Evolutionary conservation across 35 echinoderm and acorn worm genomes (phyloP), one percentile per base, ranked within the genome.

Genomic region (Heliocidaris erythrogramma): DNA sequence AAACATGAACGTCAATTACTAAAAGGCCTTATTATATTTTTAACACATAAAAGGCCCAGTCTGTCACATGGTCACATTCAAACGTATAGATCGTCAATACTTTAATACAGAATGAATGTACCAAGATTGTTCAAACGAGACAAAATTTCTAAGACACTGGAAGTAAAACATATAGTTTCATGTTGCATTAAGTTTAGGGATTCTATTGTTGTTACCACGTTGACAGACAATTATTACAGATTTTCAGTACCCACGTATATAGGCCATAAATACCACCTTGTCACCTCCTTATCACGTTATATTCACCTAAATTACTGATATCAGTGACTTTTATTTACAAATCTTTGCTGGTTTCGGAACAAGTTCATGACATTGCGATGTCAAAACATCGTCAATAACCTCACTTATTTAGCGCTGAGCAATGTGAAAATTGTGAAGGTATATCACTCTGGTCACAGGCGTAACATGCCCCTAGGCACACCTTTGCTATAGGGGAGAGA

Each of bases 311-410:
- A 78, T 78, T 78, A 78, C 65, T 24, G 7, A 21, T 78, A 78
- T 78, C 65, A 78, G 65, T 78, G 65, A 78, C 65, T 78, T 69
- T 78, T 78, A 78, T 78, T 78, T 78, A 78, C 65, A 78, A 78
- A n/a, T 78, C 65, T 21, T 18, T 69, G 24, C 60, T 69, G 60
- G 60, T 69, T 69, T 78, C 65, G 65, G 65, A 78, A 78, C 65
- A 78, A n/a, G 65, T 78, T 78, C 65, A 78, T 78, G 65, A 9
- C 65, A 78, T 78, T 27, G 27, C 27, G 18, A n/a, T 78, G 65
- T 78, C 65, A 78, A 78, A 78, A 78, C 65, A 78, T n/a, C 21
- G 8, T 78, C 65, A 78, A 78, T 78, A 78, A 78, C 65, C 5
- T 78, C 65, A 78, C 65, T 78, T 78, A 18, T 78, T 78, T 78